Base-by-base conservation (phyloP, 2,113 vertebrate genomes). In the Passer domesticus region DNA sequence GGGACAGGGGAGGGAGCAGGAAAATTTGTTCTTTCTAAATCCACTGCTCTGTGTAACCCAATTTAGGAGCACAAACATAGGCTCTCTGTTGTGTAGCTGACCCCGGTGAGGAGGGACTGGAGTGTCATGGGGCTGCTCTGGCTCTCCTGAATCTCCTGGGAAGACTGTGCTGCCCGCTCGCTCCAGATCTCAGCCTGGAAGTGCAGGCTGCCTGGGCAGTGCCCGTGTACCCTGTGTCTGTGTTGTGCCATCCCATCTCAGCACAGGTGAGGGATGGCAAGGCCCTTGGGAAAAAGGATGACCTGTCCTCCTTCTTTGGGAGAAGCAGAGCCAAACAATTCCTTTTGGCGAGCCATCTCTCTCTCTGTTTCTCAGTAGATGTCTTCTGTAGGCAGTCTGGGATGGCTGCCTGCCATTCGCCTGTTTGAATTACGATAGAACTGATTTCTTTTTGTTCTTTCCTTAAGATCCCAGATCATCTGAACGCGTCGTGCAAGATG, bases 221-320 rank as follows among this genome's bases (percentile, higher is more conserved):
- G 49, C 25, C 43, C 1, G 0, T 0, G 0, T 27, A 1, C 2
- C 3, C 9, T 3, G 22, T 11, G 23, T 8, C 15, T 6, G 10
- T 30, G 33, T 3, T 35, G 33, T 35, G 52, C 55, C 53, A 27
- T 44, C 41, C 24, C 37, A 7, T 41, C 47, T 3, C 1, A 2
- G n/a, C 33, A 5, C 14, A 5, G n/a, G 13, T 41, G 37, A 50
- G 64, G 53, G 17, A 8, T 30, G 33, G 74, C 49, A 20, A 27
- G 28, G 37, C 23, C 46, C 8, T 53, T 44, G 37, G 72, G 31
- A 33, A 90, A 7, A 60, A 46, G n/a, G 13, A 14, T 49, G 41
- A 46, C 10, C 9, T 75, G 28, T 43, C 35, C 8, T 47, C 19
- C 4, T 30, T 8, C 66, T 74, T 14, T 14, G 46, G 20, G 27